Base-by-base conservation (phyloP, 92 coral and sea anemone species). In the Parazoanthus atlanticus region DNA sequence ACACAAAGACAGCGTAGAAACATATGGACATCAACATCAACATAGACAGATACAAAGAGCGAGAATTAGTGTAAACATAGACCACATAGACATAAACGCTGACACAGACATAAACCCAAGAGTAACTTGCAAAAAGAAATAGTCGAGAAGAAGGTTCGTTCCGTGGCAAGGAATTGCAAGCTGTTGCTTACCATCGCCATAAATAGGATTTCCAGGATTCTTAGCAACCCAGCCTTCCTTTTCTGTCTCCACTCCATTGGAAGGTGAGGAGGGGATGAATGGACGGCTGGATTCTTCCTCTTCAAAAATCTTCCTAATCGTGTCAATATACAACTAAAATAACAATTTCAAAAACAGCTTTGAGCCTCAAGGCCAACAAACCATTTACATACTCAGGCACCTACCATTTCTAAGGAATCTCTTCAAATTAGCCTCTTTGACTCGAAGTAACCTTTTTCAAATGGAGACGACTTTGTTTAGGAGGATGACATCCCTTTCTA, bases 191-290 rank as follows among this genome's bases (percentile, higher is more conserved):
- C 99, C 99, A 85, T 96, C 99, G 15, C 98, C 99, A 92, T 96
- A 96, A 78, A 89, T 91, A 58, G 95, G 94, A 74, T 94, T 94
- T 30, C 87, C 90, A n/a, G 99, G 99, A 16, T 78, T 46, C 80
- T 90, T 91, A 10, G 99, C 91, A 76, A 97, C 92, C 99, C 99
- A 97, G 40, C 99, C 97, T 89, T 97, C 96, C 85, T 80, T 93
- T 88, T 97, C 95, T 4, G 99, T 90, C 13, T 95, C 95, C 46
- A 94, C 80, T 80, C 99, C 99, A 84, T 97, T 94, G 0, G 99
- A 97, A 32, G 99, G 99, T 23, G 99, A 97, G 6, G 99, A 97
- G 17, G 95, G 92, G 34, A 97, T 92, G 36, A 95, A 95, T 11
- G 98, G 99, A 7, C 95, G 96, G 38, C 93, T 89, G 13, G 74